Base-by-base conservation (phyloP, 1,140 invertebrate species). In the Stegodyphus dumicola region DNA sequence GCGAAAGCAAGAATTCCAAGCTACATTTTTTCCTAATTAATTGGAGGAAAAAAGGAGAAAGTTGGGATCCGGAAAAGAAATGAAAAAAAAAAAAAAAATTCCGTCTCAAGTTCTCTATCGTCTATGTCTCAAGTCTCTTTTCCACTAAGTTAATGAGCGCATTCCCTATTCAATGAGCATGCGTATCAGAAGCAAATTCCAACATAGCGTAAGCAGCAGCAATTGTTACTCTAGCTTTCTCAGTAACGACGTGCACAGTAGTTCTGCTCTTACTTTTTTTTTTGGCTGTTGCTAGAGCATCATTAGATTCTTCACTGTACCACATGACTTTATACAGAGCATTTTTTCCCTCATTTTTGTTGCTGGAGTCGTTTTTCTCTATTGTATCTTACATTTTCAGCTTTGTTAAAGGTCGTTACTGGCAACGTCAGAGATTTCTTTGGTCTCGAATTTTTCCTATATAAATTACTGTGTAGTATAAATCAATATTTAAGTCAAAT, bases 1-100 rank as follows among this genome's bases (percentile, higher is more conserved):
- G 78, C 15, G 48, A 73, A 73, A 64, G 60, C 51, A 83, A 75
- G 80, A 83, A 83, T 75, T 60, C 70, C 7, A 33, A 67, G 60
- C 56, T 65, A 83, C 71, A 83, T 83, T 83, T 83, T 83, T 83
- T 83, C 71, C 80, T 83, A 75, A 83, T 83, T 83, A 83, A 83
- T 83, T 83, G 80, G 80, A 83, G 75, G 73, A 81, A 83, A 69
- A 9, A 13, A 54, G 65, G 9, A 15, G 51, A 83, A 83, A 83
- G 80, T 83, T 83, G 60, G 80, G 52, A 81, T 81, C 79, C n/a
- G 11, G 51, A 17, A 49, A 33, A 33, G 33, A 33, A 33, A 33
- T 33, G 33, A 33, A 33, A 3, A 33, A 33, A 75, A 33, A 33
- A 3, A 33, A 33, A 75, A 83, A 83, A 75, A 66, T 67, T 75